Base-by-base conservation (phyloP, 92 coral and sea anemone genomes). In the Heteractis magnifica region DNA sequence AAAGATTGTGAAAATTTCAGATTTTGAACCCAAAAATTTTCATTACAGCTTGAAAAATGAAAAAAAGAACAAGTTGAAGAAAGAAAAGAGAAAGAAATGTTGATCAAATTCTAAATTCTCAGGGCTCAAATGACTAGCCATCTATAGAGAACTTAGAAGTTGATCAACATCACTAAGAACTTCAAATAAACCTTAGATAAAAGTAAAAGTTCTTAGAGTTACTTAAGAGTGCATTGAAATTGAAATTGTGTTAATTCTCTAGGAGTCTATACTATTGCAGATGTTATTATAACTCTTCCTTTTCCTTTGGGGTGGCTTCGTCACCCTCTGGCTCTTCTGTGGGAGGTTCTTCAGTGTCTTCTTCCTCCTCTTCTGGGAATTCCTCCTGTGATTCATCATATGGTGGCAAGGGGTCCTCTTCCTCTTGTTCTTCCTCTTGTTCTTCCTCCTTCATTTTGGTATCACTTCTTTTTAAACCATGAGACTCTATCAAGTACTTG, bases 401-500 rank as follows among this genome's bases (percentile, higher is more conserved):
- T 8, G 79, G 72, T 16, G 87, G 87, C 14, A 81, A 10, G 8
- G 89, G 87, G 84, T 89, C 95, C 70, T 86, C 95, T 49, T 84
- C 90, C 56, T 89, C 95, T 8, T 88, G 92, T 89, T 92, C 93
- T 55, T 80, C 77, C 8, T 34, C 44, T 34, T 91, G 92, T 8
- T 88, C 89, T 64, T 81, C 87, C 62, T 91, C 93, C 71, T 89
- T 88, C 86, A 92, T 85, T 52, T 85, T 90, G 70, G 85, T 91
- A 48, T 79, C 87, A 65, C 86, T 83, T 81, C 87, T 89, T 74
- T 74, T 83, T 79, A 95, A 83, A 79, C 97, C 97, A 83, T 92
- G 98, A 20, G 87, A 77, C 85, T 89, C 95, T 15, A 95, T 64
- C 83, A 95, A 72, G 65, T 86, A 85, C 16, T 83, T 71, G 86